Evolutionary conservation across 2,797 vertebrate species (phyloP).

Genomic region (Spea hammondii): DNA sequence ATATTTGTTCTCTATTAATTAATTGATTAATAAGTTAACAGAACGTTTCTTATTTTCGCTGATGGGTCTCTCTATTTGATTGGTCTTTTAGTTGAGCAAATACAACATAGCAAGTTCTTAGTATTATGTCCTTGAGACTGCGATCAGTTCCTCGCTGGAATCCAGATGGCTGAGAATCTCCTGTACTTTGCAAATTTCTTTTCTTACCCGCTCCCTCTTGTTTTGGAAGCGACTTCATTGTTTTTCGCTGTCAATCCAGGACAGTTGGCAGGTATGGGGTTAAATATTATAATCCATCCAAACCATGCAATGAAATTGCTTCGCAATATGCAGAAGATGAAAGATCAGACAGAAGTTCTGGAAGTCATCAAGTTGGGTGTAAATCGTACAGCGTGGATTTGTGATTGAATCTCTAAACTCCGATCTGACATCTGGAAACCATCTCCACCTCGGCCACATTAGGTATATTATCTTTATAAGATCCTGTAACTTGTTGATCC

Average conservation of each 20-base stretch:
- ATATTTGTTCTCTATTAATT: no score
- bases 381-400: slow-evolving; percentile 26
- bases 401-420: slow-evolving; percentile 34
- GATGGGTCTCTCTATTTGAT: no score
- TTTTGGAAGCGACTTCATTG: no score
- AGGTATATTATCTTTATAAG: slow-evolving; percentile 33
- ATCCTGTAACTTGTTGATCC: slow-evolving; percentile 33
- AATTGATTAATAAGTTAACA: no score
- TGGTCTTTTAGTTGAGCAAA: no score
- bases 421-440: slow-evolving; percentile 35
- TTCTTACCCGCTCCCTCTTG: no score
- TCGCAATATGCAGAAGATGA: slow-evolving; percentile 26
- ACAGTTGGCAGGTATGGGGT: slow-evolving; percentile 19
- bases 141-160: no score
- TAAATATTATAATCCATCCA: slow-evolving; percentile 30
- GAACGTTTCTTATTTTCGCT: no score
- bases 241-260: neutral
- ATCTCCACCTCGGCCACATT: slow-evolving; percentile 28
- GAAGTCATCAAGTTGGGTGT: slow-evolving; percentile 44
- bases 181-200: no score
- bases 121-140: no score
- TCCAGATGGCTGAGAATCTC: no score
- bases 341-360: slow-evolving; percentile 38
- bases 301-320: slow-evolving; percentile 30
- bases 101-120: no score